Evolutionary conservation across 2,113 vertebrate species (phyloP).

Genomic region (Sitta europaea): DNA sequence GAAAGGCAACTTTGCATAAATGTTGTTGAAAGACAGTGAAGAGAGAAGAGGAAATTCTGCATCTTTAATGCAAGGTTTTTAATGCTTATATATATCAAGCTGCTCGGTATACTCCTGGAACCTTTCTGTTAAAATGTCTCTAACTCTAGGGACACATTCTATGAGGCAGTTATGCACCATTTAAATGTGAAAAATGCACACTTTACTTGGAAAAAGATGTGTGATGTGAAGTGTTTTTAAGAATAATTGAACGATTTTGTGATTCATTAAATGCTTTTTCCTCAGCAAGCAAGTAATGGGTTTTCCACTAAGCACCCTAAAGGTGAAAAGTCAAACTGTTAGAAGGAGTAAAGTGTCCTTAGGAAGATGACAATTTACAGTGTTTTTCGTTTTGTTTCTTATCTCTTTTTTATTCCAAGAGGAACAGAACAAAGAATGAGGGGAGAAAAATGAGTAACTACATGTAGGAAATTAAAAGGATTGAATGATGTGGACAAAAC

Average conservation of each 20-base stretch:
- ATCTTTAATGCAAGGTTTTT: slow-evolving; percentile 6
- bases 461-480: neutral
- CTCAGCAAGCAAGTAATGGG: slow-evolving; percentile 27
- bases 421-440: neutral
- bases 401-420: neutral
- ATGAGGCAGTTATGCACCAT: slow-evolving; percentile 31
- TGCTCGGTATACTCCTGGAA: neutral
- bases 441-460: neutral
- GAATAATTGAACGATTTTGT: slow-evolving; percentile 60
- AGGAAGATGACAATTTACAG: neutral
- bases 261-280: slow-evolving; percentile 61
- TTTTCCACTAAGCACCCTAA: slow-evolving; percentile 35
- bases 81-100: slow-evolving; percentile 34
- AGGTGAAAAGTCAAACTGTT: slow-evolving; percentile 44
- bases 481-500: neutral
- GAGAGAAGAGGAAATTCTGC: slow-evolving; percentile 40
- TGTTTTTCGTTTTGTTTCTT: slow-evolving; percentile 18
- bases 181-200: slow-evolving; percentile 63
- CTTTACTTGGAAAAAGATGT: slow-evolving; percentile 57
- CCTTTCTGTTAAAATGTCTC: slow-evolving; percentile 26
- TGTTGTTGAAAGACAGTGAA: slow-evolving; percentile 44
- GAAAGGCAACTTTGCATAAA: slow-evolving; percentile 4
- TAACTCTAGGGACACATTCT: slow-evolving; percentile 24
- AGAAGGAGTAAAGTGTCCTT: neutral
- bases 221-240: slow-evolving; percentile 54